Percentiles rank a stretch among this genome's conserved stretches.
These are phyloP conservation scores for Anguilla pacifica DNA, from an alignment of 2,797 vertebrate species.

Conservation along the genomic window DNA sequence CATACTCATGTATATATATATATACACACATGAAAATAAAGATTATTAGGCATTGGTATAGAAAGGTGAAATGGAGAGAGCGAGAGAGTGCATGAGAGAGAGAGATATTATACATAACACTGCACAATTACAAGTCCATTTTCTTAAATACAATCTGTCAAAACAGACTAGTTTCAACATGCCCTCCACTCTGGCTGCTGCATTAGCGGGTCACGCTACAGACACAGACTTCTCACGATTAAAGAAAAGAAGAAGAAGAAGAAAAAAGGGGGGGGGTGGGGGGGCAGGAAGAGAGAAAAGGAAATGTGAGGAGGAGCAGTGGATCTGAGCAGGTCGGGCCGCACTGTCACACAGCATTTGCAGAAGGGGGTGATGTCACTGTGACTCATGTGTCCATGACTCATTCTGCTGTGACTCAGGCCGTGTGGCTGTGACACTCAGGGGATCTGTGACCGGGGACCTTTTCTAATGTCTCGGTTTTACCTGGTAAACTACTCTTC, in stretches of 20 bases:
- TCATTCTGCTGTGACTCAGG: not conserved
- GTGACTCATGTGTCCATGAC: not conserved
- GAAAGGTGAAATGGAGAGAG: slow-evolving; percentile 41
- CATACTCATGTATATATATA: too few relatives aligned
- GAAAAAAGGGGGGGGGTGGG: not conserved
- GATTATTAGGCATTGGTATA: slow-evolving; percentile 23
- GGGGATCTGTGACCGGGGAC: slow-evolving; percentile 36
- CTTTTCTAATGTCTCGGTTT: not conserved
- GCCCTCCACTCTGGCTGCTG: slow-evolving; percentile 48
- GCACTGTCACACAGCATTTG: not conserved
- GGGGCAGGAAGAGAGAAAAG: not conserved
- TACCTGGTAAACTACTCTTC: too few relatives aligned
- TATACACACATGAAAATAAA: slow-evolving; percentile 31
- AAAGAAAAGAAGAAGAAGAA: not conserved
- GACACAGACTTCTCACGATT: slow-evolving; percentile 28
- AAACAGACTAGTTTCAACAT: slow-evolving; percentile 64
- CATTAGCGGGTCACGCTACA: slow-evolving; percentile 52
- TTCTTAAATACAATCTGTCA: slow-evolving; percentile 67
- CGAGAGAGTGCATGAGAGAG: not conserved
- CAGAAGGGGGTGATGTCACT: not conserved
- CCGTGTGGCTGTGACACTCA: slow-evolving; percentile 43
- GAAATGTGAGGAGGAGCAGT: not conserved
- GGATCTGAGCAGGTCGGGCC: not conserved
- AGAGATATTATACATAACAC: slow-evolving; percentile 48
- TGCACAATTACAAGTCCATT: slow-evolving; percentile 65